Evolutionary conservation across 1,140 invertebrate genomes (phyloP).

Genomic region (Aphaenogaster rudis): DNA sequence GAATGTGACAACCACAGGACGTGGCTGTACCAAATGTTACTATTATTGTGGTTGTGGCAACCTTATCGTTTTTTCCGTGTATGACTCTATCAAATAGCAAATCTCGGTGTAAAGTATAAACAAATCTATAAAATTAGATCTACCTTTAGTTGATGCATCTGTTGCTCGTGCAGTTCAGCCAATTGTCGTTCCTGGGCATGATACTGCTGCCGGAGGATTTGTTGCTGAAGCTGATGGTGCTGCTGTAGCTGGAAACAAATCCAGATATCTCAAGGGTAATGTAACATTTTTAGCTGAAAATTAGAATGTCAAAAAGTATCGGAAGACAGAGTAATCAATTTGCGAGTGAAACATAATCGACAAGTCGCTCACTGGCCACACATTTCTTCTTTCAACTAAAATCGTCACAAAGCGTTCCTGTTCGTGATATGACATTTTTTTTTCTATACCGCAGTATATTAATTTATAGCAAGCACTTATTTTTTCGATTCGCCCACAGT

Average conservation of each 20-base stretch:
- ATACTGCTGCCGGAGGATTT: slow-evolving; percentile 95
- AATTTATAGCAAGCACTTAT: slow-evolving; percentile 18
- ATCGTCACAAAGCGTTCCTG: background rate
- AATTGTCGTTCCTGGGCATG: slow-evolving; percentile 95
- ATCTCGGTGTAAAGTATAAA: background rate
- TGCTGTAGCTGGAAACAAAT: slow-evolving; percentile 93
- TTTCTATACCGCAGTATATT: background rate
- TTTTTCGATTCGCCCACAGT: background rate
- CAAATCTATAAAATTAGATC: background rate
- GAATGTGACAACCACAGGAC: too few species aligned
- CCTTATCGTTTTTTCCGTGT: too few species aligned
- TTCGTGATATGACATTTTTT: background rate
- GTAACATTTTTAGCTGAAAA: slow-evolving; percentile 57
- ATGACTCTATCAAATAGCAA: background rate
- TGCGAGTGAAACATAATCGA: background rate
- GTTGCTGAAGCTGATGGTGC: slow-evolving; percentile 96
- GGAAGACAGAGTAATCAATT: slow-evolving; percentile 2
- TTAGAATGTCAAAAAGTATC: slow-evolving; percentile 8
- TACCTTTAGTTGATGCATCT: slow-evolving; percentile 89
- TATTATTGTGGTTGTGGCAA: too few species aligned
- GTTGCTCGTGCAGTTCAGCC: slow-evolving; percentile 95
- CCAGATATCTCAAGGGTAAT: slow-evolving; percentile 85
- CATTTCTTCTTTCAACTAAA: slow-evolving; percentile 21
- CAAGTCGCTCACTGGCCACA: background rate
- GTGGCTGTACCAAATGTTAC: too few species aligned